Percentiles rank a stretch among this genome's conserved stretches.
Evolutionary conservation across 2,113 vertebrate genomes (phyloP).

Genomic region (Colaptes auratus): DNA sequence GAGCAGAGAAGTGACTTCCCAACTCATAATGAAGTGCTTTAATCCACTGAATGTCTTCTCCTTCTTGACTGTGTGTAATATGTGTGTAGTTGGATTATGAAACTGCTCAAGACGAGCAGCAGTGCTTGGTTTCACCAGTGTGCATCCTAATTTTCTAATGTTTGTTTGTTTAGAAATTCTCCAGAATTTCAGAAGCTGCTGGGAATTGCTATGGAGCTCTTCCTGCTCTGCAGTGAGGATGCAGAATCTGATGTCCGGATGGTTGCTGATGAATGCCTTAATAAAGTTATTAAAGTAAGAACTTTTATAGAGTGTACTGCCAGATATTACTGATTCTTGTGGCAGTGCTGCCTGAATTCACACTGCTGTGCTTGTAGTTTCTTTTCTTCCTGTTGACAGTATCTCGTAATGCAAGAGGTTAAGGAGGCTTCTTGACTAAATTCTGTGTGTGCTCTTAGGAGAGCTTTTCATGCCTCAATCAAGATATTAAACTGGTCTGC

Average conservation of each 20-base stretch:
- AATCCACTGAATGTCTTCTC: not conserved
- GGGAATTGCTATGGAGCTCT: slow-evolving; percentile 97
- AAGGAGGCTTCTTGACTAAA: not conserved
- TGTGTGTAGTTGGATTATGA: not conserved
- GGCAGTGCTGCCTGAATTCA: not conserved
- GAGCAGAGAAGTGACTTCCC: not conserved
- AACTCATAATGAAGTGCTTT: not conserved
- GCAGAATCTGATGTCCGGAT: slow-evolving; percentile 95
- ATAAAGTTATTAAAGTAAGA: slow-evolving; percentile 98
- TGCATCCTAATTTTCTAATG: not conserved
- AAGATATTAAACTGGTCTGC: not conserved
- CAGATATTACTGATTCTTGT: not conserved
- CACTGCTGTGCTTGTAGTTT: not conserved
- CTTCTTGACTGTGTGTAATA: not conserved
- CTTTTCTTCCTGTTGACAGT: not conserved
- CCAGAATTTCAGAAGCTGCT: slow-evolving; percentile 97
- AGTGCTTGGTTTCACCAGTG: not conserved
- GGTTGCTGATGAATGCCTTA: slow-evolving; percentile 98
- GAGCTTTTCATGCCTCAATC: not conserved
- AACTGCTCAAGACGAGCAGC: not conserved
- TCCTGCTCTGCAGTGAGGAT: slow-evolving; percentile 95
- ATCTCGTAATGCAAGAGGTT: not conserved
- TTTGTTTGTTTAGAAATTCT: slow-evolving; percentile 85
- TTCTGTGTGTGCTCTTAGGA: not conserved
- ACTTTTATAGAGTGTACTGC: not conserved